phyloP scores from a whole-genome alignment of 2,888 invertebrate genomes.

The Conistra vaccinii region DNA sequence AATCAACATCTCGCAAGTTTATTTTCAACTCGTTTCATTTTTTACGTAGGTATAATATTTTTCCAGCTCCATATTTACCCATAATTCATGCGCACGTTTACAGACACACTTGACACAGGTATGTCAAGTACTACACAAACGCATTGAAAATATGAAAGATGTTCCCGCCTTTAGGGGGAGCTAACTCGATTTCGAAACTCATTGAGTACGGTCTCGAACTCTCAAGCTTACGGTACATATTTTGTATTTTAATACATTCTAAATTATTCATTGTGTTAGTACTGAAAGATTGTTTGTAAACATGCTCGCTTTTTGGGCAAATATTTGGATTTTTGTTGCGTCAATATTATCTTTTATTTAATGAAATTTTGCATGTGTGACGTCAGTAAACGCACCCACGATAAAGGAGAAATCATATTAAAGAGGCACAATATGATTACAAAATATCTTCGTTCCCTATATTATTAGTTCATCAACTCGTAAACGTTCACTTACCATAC shows the following conservation, averaged over 20 bases:
- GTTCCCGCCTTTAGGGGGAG: conserved; percentile 33
- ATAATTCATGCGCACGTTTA: conserved; percentile 9
- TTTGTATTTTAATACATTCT: conserved; percentile 48
- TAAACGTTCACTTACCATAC: neutral
- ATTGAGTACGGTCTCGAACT: conserved; percentile 35
- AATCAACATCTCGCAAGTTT: neutral
- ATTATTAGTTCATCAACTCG: neutral
- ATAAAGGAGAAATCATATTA: neutral
- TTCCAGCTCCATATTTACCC: conserved; percentile 9
- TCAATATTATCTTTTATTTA: conserved; percentile 19
- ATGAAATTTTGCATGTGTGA: neutral
- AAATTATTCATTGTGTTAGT: conserved; percentile 53
- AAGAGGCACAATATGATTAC: neutral
- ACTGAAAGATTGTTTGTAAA: conserved; percentile 35
- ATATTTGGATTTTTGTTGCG: conserved; percentile 12
- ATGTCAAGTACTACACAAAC: conserved; percentile 31
- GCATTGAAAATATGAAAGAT: conserved; percentile 47
- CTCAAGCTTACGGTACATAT: conserved; percentile 27
- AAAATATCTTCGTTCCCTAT: neutral
- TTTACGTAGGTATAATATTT: conserved; percentile 1
- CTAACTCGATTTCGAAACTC: conserved; percentile 59
- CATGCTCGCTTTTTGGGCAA: conserved; percentile 24
- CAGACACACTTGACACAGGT: conserved; percentile 9
- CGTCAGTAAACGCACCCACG: neutral
- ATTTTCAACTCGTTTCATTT: neutral